These are phyloP conservation scores for Nymphalis io DNA, from an alignment of 1,140 invertebrate genomes.

Conservation along the genomic window DNA sequence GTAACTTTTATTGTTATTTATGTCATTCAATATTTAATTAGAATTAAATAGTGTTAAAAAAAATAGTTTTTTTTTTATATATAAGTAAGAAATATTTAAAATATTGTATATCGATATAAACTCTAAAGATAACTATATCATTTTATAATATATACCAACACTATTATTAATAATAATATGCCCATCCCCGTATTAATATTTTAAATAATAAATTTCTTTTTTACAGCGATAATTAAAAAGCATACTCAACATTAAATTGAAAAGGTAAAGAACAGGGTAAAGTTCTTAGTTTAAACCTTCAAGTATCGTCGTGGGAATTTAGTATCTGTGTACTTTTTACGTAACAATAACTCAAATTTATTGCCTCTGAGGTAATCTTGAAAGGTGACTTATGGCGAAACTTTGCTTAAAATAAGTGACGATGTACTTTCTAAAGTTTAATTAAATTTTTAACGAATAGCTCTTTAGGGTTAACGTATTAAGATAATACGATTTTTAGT, in stretches of 20 bases:
- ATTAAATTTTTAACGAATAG: conserved; percentile 60
- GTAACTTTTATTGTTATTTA: too few species aligned
- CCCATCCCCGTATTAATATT: conserved; percentile 10
- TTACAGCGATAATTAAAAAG: too few species aligned
- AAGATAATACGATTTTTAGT: conserved; percentile 16
- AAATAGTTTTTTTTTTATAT: too few species aligned
- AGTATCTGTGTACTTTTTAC: conserved; percentile 27
- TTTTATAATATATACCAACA: too few species aligned
- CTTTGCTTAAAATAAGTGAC: conserved; percentile 39
- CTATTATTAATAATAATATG: too few species aligned
- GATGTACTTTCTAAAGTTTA: conserved; percentile 58
- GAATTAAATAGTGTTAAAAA: too few species aligned
- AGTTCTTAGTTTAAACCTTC: conserved; percentile 24
- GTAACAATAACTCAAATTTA: conserved; percentile 38
- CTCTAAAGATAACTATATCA: too few species aligned
- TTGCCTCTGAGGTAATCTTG: conserved; percentile 38
- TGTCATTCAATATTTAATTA: too few species aligned
- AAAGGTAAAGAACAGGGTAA: background rate
- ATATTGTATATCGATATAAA: too few species aligned
- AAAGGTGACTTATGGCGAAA: conserved; percentile 58
- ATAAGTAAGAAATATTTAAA: too few species aligned
- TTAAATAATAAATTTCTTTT: background rate
- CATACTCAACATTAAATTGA: background rate
- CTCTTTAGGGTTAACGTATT: conserved; percentile 17
- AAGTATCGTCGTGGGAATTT: conserved; percentile 26